Conservation (phyloP, 2,888 invertebrate species). For the Caenorhabditis angaria region DNA sequence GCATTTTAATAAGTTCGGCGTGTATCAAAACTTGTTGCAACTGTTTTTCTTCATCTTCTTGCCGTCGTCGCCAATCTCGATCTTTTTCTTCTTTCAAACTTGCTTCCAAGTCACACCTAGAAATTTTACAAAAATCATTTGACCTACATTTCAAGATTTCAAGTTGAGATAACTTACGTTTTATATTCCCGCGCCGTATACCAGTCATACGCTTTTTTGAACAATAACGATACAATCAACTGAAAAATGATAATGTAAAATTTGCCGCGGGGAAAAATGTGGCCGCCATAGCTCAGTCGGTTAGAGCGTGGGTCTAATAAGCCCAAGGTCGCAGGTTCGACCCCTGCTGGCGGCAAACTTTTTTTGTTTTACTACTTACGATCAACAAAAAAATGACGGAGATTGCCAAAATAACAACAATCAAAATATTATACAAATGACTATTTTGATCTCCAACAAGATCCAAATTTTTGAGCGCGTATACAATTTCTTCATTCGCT, state of each 20-base stretch:
- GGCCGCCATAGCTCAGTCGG: slow-evolving; percentile 68
- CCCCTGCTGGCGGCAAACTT: slow-evolving; percentile 69
- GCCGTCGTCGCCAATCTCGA: neutral
- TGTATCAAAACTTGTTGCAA: slow-evolving; percentile 1
- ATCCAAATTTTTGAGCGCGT: slow-evolving; percentile 14
- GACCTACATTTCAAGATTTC: slow-evolving; percentile 3
- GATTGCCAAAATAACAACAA: slow-evolving; percentile 9
- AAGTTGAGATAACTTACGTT: slow-evolving; percentile 2
- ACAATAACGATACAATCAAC: slow-evolving; percentile 6
- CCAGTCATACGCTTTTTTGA: neutral
- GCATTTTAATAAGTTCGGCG: slow-evolving; percentile 11
- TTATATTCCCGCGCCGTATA: neutral
- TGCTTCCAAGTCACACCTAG: slow-evolving; percentile 3
- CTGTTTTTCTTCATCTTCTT: neutral
- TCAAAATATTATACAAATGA: slow-evolving; percentile 13
- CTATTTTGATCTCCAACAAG: slow-evolving; percentile 15
- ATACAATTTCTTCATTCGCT: slow-evolving; percentile 15
- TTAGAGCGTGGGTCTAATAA: slow-evolving; percentile 72
- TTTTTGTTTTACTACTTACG: slow-evolving; percentile 33
- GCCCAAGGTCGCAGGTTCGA: slow-evolving; percentile 72
- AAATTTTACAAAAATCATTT: neutral
- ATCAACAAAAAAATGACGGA: slow-evolving; percentile 4
- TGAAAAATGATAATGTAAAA: slow-evolving; percentile 2
- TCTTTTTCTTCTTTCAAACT: neutral
- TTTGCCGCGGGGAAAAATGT: too few relatives aligned